A percentile compares a stretch with the other conserved stretches of the same genome.
These are phyloP conservation scores for Trichomycterus rosablanca DNA, from an alignment of 2,113 vertebrate genomes.

Conservation along the genomic window DNA sequence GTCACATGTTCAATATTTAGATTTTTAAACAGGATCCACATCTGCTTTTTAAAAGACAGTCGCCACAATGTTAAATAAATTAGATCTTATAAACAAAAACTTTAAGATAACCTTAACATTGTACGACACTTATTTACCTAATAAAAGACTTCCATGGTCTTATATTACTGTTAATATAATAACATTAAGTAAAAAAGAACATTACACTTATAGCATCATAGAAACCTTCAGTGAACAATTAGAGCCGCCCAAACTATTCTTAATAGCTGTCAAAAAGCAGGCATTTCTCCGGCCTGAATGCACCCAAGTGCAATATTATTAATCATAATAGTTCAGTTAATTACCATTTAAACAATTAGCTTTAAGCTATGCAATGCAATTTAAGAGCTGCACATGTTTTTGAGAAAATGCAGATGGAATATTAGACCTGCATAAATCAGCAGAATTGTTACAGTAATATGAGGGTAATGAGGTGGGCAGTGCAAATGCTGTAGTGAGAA, in stretches of 20 bases:
- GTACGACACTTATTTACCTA: too few relatives aligned
- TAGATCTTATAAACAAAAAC: too few relatives aligned
- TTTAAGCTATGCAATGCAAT: constrained; percentile 21
- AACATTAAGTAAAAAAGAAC: constrained; percentile 3
- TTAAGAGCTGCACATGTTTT: constrained; percentile 9
- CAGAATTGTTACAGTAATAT: constrained; percentile 11
- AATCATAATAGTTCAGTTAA: constrained; percentile 31
- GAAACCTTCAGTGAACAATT: constrained; percentile 19
- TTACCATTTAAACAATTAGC: constrained; percentile 31
- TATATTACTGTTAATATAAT: too few relatives aligned
- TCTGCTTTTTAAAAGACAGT: too few relatives aligned
- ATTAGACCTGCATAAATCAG: constrained; percentile 1
- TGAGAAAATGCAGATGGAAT: constrained; percentile 24
- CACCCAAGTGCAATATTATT: constrained; percentile 28
- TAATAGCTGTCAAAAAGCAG: constrained; percentile 30
- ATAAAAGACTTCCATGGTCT: too few relatives aligned
- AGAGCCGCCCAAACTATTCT: background rate
- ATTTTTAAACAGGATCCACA: too few relatives aligned
- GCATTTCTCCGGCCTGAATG: constrained; percentile 26
- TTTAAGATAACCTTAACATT: too few relatives aligned
- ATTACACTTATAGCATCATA: constrained; percentile 1
- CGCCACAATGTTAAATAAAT: too few relatives aligned
- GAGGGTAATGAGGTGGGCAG: constrained; percentile 10
- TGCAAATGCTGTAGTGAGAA: background rate
- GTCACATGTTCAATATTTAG: too few relatives aligned